Base-by-base conservation (phyloP, 1,140 invertebrate species). In the Atta colombica region DNA sequence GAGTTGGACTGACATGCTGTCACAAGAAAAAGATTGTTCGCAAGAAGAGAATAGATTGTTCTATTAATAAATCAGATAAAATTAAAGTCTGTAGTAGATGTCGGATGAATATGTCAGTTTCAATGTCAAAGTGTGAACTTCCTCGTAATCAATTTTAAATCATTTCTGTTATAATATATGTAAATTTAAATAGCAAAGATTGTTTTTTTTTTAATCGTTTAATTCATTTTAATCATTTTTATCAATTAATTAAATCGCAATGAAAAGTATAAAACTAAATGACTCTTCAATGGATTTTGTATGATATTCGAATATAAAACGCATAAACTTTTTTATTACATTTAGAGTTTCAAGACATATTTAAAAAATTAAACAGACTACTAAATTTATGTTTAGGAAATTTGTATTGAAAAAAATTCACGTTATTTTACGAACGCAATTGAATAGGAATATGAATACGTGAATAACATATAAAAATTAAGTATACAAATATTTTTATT, bases 1-100 rank as follows among this genome's bases (percentile, higher is more conserved):
- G 31, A 21, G 55, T 61, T 75, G 61, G 45, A 14, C 63, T 61
- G 53, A 63, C 68, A 74, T 35, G 18, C 25, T 69, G 39, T 72
- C 16, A 82, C 18, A 4, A 82, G 53, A n/a, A 82, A 72, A 82
- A 74, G 35, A 61, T 74, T 49, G 14, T 25, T 84, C 28, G 80
- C 39, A 74, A 75, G 18, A 69, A 69, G 21, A 69, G n/a, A 49
- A 61, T 45, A 31, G 39, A 74, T 31, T 51, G 55, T 31, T 31
- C 39, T 60, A 39, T 75, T 84, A 75, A 84, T 75, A 51, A 75
- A 74, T 49, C 55, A 60, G 14, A 8, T 31, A 75, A 51, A 74
- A 84, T 84, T 84, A 75, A 74, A 75, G 25, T 25, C 55, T 28
- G 3, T 45, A 18, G 18, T 55, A 14, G 12, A 74, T 10, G 39